Evolutionary conservation across 2,113 vertebrate species (phyloP).

Genomic region (Dascyllus trimaculatus): DNA sequence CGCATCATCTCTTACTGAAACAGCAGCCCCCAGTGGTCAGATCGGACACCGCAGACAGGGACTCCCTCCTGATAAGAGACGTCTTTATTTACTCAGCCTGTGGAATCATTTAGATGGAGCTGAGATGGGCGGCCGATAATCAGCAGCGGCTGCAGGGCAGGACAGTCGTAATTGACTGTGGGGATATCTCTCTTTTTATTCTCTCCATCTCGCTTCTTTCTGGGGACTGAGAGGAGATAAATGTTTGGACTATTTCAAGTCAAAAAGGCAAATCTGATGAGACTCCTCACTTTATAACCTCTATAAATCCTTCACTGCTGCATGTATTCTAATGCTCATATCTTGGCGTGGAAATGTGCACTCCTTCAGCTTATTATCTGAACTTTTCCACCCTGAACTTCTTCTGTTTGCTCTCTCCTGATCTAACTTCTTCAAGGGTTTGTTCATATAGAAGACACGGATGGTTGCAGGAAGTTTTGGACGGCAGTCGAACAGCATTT

Average conservation of each 20-base stretch:
- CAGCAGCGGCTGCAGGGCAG: slow-evolving; percentile 12
- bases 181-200: slow-evolving; percentile 22
- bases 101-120: slow-evolving; percentile 39
- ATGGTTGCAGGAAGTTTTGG: no score
- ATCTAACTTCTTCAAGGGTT: neutral
- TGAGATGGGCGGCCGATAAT: slow-evolving; percentile 49
- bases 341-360: neutral
- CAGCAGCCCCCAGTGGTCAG: slow-evolving; percentile 54
- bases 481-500: neutral
- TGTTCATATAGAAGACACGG: no score
- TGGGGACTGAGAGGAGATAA: neutral
- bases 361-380: neutral
- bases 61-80: slow-evolving; percentile 9
- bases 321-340: no score
- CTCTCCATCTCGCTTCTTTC: slow-evolving; percentile 18
- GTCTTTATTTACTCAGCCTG: slow-evolving; percentile 54
- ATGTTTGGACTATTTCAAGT: neutral
- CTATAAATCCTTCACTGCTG: no score
- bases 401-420: neutral
- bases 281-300: neutral
- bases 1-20: slow-evolving; percentile 34
- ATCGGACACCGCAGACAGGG: slow-evolving; percentile 6
- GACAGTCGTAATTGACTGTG: slow-evolving; percentile 39
- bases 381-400: neutral
- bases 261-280: neutral